phyloP scores from a whole-genome alignment of 1,140 invertebrate genomes.

The Tyrophagus putrescentiae region DNA sequence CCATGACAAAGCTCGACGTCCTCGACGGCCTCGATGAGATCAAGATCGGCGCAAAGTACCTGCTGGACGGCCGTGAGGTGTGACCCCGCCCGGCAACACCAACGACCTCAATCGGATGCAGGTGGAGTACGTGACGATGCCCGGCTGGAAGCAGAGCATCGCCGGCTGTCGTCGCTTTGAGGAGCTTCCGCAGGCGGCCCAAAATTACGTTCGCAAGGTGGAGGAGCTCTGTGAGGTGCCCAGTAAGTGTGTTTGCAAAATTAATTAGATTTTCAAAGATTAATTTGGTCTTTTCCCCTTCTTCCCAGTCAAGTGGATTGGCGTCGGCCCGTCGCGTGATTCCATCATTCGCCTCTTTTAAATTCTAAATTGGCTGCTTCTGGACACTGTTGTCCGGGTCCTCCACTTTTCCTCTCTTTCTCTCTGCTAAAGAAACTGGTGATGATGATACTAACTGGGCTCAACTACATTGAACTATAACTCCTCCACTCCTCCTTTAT shows the following conservation, averaged over 20 bases:
- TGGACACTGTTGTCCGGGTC: too few species aligned
- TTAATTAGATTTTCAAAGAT: neutral
- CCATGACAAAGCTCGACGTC: slow-evolving; percentile 93
- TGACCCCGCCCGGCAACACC: slow-evolving; percentile 38
- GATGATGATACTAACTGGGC: too few species aligned
- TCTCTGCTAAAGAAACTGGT: too few species aligned
- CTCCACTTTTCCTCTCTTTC: too few species aligned
- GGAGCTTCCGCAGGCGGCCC: slow-evolving; percentile 72
- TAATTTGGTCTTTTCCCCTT: slow-evolving; percentile 31
- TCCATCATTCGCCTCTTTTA: slow-evolving; percentile 42
- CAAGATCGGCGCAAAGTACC: slow-evolving; percentile 64
- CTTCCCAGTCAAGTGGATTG: slow-evolving; percentile 87
- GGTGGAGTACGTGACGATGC: slow-evolving; percentile 76
- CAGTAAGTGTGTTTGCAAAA: slow-evolving; percentile 42
- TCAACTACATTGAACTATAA: too few species aligned
- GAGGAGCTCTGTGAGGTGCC: slow-evolving; percentile 70
- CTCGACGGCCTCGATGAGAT: slow-evolving; percentile 78
- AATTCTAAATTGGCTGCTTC: too few species aligned
- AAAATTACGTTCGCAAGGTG: slow-evolving; percentile 68
- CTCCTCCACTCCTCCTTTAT: too few species aligned
- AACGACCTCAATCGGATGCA: slow-evolving; percentile 39
- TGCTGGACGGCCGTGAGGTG: slow-evolving; percentile 53
- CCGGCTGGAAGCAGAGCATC: slow-evolving; percentile 79
- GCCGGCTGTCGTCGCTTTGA: slow-evolving; percentile 61
- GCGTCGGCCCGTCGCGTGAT: slow-evolving; percentile 80